Base-by-base conservation (phyloP, 2,113 vertebrate species). In the Archilochus colubris region DNA sequence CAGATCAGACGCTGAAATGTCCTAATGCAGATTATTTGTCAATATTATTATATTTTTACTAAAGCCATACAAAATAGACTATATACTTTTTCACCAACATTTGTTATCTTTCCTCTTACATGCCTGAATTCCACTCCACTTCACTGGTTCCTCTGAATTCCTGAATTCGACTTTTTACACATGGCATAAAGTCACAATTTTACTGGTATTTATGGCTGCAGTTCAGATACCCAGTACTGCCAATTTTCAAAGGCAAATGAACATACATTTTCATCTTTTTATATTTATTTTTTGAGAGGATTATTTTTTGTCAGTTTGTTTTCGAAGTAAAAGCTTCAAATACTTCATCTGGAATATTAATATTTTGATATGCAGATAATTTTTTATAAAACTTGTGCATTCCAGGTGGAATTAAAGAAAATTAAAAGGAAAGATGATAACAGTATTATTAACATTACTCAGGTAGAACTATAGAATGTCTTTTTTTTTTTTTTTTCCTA, bases 31-130 rank as follows among this genome's bases (percentile, higher is more conserved):
- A 81, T 58, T 86, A 70, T 89, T 95, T 95, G 91, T 76, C 57
- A 92, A 76, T 77, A 54, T 82, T 51, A 84, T 30, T 76, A 24
- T 66, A 70, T 80, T 94, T 72, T 95, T 85, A 92, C 46, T 87
- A 87, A 87, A 74, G 43, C 33, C 21, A 58, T 50, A 54, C 5
- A 82, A 94, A 86, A 64, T 8, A 67, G n/a, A 59, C 19, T 38
- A 91, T 54, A 79, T 51, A 66, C 28, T 79, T 96, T 80, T 73
- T 48, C 11, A 36, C 44, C 22, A 66, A 11, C 9, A 73, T 93
- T 78, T 81, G 23, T 72, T 58, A 82, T 79, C 36, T 61, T 89
- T 88, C 33, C n/a, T 81, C 43, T 81, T 82, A 53, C 5, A 76
- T 53, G 21, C 18, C 33, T 78, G 73, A 88, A 3, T 80, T 86